Base-by-base conservation (phyloP, 2,888 invertebrate genomes). In the Agonopterix alstromeriana region DNA sequence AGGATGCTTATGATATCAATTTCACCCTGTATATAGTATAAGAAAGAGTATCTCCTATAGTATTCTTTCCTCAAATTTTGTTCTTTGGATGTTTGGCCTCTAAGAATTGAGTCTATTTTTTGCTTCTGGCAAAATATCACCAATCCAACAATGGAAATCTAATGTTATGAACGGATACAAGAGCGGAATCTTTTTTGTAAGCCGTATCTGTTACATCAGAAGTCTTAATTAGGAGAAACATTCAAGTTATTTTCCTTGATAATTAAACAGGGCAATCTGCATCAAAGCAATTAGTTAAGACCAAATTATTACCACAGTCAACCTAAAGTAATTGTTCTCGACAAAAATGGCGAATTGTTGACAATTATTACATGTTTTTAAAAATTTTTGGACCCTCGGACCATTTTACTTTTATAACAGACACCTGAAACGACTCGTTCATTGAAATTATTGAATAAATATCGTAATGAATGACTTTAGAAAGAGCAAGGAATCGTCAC, bases 251-350 rank as follows among this genome's bases (percentile, higher is more conserved):
- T 51, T 49, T 36, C 53, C 61, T 57, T 51, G 57, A 62, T 67
- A 72, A 70, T 69, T 71, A 68, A 69, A 66, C 60, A 63, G 67
- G 63, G 61, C 55, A 57, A 53, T 56, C 52, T 58, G 55, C 57
- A 53, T 53, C 50, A 49, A 41, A 48, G 52, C 51, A 57, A 63
- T 63, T 60, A 57, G 54, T 60, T 53, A 53, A 48, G 50, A 52
- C 53, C 47, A 52, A 77, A 55, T 76, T 77, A 79, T 74, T 55
- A 57, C 69, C 56, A 46, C 51, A 60, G 61, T 73, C 62, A 57
- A 53, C 53, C 52, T 51, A 75, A 78, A 79, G 71, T 81, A 82
- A 82, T 82, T 82, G 77, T 75, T 76, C 67, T 69, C 61, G 59
- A 63, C 65, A 62, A 70, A 73, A 76, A 62, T 58, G 64, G 57